These are phyloP conservation scores for Mimas tiliae DNA, from an alignment of 2,888 invertebrate genomes.

Conservation along the genomic window DNA sequence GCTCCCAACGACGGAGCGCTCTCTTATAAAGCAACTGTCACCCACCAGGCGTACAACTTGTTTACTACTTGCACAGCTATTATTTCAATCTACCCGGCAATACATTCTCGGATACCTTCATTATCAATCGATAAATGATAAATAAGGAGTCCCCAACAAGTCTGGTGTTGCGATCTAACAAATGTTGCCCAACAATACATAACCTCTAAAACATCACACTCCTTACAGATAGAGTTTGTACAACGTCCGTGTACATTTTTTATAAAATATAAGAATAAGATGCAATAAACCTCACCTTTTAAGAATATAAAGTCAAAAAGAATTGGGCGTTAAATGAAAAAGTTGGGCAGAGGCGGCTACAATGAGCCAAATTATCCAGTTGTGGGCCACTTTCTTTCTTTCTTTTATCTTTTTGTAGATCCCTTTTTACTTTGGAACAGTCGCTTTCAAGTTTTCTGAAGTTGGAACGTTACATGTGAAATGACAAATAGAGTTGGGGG, in stretches of 20 bases:
- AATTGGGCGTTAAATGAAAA: constrained; percentile 22
- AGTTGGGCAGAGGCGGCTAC: constrained; percentile 7
- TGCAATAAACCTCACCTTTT: neutral
- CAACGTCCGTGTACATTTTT: neutral
- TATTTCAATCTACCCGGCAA: no score
- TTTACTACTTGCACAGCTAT: no score
- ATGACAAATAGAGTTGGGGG: neutral
- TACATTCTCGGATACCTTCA: no score
- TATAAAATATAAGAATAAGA: neutral
- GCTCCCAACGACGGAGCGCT: no score
- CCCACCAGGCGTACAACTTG: no score
- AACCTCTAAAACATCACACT: no score
- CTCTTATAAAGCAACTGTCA: no score
- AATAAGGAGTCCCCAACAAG: no score
- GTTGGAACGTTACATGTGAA: neutral
- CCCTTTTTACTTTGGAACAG: constrained; percentile 10
- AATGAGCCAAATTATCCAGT: constrained; percentile 28
- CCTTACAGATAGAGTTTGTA: no score
- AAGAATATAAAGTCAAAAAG: neutral
- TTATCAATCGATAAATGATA: no score
- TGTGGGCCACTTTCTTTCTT: constrained; percentile 3
- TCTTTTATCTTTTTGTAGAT: neutral
- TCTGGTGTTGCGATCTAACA: no score
- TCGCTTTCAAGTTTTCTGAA: neutral
- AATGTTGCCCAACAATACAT: no score